These are phyloP conservation scores for Suillia variegata DNA, from an alignment of 2,888 invertebrate genomes.

Conservation along the genomic window DNA sequence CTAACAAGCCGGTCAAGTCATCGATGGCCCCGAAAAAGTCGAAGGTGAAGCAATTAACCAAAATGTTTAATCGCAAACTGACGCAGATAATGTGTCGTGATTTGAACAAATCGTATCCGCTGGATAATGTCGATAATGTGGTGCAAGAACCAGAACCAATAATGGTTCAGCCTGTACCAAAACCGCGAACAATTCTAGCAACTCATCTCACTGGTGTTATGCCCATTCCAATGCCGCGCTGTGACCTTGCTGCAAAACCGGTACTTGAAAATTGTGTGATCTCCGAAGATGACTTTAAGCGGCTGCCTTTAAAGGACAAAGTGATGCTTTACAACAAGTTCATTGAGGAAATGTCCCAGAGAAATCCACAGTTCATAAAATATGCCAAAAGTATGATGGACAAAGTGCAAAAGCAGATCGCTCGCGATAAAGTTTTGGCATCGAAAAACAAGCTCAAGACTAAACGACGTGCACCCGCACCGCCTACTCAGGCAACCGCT, in stretches of 20 bases:
- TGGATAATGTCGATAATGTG: too few relatives aligned
- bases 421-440: too few relatives aligned
- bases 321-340: constrained; percentile 51
- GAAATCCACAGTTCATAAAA: constrained; percentile 45
- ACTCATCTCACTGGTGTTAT: constrained; percentile 26
- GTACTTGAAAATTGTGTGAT: constrained; percentile 40
- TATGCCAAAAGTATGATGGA: constrained; percentile 39
- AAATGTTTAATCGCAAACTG: constrained; percentile 53
- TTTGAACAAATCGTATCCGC: constrained; percentile 37
- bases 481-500: too few relatives aligned
- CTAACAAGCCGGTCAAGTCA: too few relatives aligned
- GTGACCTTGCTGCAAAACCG: neutral
- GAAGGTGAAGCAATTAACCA: constrained; percentile 51
- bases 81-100: constrained; percentile 44
- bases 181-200: constrained; percentile 6
- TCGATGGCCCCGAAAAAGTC: constrained; percentile 27
- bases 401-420: constrained; percentile 38
- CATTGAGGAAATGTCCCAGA: constrained; percentile 46
- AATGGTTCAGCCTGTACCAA: neutral
- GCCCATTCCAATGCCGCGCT: constrained; percentile 24
- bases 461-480: too few relatives aligned
- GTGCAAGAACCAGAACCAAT: too few relatives aligned
- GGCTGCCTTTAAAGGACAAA: constrained; percentile 55
- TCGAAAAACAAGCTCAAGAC: too few relatives aligned
- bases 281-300: constrained; percentile 51